Base-by-base conservation (phyloP, 2,113 vertebrate species). In the Gambusia holbrooki region DNA sequence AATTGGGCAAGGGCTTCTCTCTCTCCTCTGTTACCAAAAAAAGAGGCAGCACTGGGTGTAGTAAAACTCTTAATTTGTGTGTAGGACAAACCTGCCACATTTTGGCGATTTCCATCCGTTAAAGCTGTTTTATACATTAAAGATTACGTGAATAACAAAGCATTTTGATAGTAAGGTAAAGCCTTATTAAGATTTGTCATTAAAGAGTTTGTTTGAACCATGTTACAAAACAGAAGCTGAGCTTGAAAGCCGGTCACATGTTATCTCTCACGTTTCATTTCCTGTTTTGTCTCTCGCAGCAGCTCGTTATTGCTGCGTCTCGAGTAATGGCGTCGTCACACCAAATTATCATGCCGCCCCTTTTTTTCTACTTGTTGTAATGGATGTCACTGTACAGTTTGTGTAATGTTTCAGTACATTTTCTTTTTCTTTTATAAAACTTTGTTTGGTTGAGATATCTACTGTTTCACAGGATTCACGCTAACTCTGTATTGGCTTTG, bases 351-450 rank as follows among this genome's bases (percentile, higher is more conserved):
- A 83, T 83, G 80, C 74, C 72, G 77, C 67, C 45, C 45, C 45
- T 58, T 58, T 88, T 94, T 93, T 94, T 93, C 89, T 94, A 94
- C 93, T 92, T 92, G 92, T 94, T 91, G 91, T 95, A 89, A 92
- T 94, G 94, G 94, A 94, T 95, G 94, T 95, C 94, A 93, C 90
- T 95, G 93, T 95, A 95, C 94, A 95, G 93, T 93, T 94, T 94
- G 94, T 95, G 94, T 94, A 95, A 95, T 93, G 92, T 95, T 94
- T 94, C 88, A 91, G 87, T 92, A 87, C 93, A 90, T 92, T 71
- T 71, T 37, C 87, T 87, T 73, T 71, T 71, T 37, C 85, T 92
- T 94, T 94, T 94, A 92, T 93, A 93, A 86, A 90, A 87, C 89
- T 79, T 89, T 86, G 75, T 79, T 89, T 86, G 75, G 77, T 89